Evolutionary conservation across 1,140 invertebrate species (phyloP).

Genomic region (Hyposmocoma kahamanoa): DNA sequence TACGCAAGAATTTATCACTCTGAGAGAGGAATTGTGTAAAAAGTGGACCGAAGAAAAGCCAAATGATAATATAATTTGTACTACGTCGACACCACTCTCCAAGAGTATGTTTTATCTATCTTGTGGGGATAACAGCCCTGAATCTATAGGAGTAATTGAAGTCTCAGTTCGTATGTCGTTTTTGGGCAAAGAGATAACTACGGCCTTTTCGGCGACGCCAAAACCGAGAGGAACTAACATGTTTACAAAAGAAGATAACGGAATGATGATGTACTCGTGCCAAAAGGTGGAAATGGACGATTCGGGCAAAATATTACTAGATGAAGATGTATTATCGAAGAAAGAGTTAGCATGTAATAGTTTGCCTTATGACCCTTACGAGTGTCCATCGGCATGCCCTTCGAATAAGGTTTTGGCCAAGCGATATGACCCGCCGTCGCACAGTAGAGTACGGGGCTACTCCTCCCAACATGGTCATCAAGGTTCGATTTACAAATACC

Average conservation of each 20-base stretch:
- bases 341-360: no score
- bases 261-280: constrained; percentile 57
- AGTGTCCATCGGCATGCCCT: no score
- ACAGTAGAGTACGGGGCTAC: no score
- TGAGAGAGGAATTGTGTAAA: constrained; percentile 53
- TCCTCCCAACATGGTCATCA: no score
- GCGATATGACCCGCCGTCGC: no score
- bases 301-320: constrained; percentile 56
- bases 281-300: constrained; percentile 64
- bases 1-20: constrained; percentile 37
- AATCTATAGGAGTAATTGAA: constrained; percentile 59
- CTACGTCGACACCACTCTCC: constrained; percentile 49
- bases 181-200: constrained; percentile 61
- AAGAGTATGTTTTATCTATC: constrained; percentile 55
- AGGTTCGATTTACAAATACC: no score
- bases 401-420: no score
- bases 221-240: constrained; percentile 41
- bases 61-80: constrained; percentile 56
- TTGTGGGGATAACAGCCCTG: constrained; percentile 38
- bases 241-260: constrained; percentile 48
- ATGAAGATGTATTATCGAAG: constrained; percentile 46
- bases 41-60: constrained; percentile 55
- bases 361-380: no score
- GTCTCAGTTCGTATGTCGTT: constrained; percentile 56
- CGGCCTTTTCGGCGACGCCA: constrained; percentile 42